phyloP scores from a whole-genome alignment of 2,797 vertebrate species.

The Gallinago stenura region DNA sequence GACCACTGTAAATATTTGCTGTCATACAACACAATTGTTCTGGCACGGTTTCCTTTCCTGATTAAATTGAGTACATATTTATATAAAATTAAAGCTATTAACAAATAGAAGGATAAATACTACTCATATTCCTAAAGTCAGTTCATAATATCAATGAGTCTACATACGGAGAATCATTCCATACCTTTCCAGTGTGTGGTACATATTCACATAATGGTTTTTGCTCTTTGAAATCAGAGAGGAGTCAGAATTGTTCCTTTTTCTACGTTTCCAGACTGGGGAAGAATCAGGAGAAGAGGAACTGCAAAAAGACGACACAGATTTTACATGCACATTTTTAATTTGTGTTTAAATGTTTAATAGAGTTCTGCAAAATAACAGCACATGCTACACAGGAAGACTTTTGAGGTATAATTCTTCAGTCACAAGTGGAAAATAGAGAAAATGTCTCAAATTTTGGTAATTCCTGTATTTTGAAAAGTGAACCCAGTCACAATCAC shows the following conservation, averaged over 20 bases:
- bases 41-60: background rate
- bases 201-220: background rate
- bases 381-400: background rate
- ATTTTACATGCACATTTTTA: background rate
- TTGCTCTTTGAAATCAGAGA: constrained; percentile 17
- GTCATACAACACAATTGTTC: background rate
- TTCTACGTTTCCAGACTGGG: constrained; percentile 67
- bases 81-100: background rate
- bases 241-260: constrained; percentile 43
- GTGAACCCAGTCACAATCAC: background rate
- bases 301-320: background rate
- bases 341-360: background rate
- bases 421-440: background rate
- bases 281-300: constrained; percentile 21
- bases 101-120: background rate
- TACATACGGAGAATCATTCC: background rate
- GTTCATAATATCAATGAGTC: background rate
- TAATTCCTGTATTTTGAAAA: background rate
- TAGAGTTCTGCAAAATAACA: background rate
- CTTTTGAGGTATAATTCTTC: background rate
- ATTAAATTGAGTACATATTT: background rate
- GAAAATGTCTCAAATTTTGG: background rate
- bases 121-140: background rate
- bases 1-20: background rate
- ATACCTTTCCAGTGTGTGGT: constrained; percentile 43